Evolutionary conservation across 1,140 invertebrate species (phyloP), one percentile per base, ranked within the genome.

Genomic region (Bombus waltoni): DNA sequence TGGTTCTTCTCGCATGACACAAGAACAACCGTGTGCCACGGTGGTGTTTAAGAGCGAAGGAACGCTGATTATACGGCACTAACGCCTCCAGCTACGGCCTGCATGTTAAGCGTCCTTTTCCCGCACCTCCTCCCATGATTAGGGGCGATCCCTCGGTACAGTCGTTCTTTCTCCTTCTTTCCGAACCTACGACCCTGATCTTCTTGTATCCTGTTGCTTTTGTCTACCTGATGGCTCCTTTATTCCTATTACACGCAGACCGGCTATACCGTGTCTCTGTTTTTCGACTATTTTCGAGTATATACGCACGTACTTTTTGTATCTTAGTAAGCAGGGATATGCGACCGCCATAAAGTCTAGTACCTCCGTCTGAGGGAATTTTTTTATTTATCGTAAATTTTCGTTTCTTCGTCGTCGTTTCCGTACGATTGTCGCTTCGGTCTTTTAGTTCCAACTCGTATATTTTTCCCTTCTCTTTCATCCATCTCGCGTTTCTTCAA

Each of bases 51-150:
- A 90, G 81, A 86, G 76, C 75, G 72, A 87, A 88, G 86, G 86
- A 89, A 91, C 89, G 88, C 82, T 94, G 93, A 94, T 94, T 94
- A 93, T 89, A 94, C 88, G 87, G 71, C 89, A 84, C 86, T 87
- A 87, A 91, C 88, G 90, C 89, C 81, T 86, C 81, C 81, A 84
- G 89, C 86, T 87, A 91, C 83, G 82, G 82, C 40, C 87, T 79
- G 89, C 85, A 91, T 93, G 86, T 88, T 91, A 93, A 92, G 85
- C 87, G 87, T 87, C 87, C 83, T 86, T 66, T 59, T 77, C 78
- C 78, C 40, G 86, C 89, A 74, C 65, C 88, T 59, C 65, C 88
- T 59, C 65, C 71, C 83, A 65, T 89, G 88, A 93, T 93, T 93
- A 91, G 88, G 88, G 82, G 74, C 76, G 78, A 88, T 90, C 74